Percentiles rank a stretch among this genome's conserved stretches.
Conservation (phyloP, 2,888 invertebrate species). For the Chesias legatella region DNA sequence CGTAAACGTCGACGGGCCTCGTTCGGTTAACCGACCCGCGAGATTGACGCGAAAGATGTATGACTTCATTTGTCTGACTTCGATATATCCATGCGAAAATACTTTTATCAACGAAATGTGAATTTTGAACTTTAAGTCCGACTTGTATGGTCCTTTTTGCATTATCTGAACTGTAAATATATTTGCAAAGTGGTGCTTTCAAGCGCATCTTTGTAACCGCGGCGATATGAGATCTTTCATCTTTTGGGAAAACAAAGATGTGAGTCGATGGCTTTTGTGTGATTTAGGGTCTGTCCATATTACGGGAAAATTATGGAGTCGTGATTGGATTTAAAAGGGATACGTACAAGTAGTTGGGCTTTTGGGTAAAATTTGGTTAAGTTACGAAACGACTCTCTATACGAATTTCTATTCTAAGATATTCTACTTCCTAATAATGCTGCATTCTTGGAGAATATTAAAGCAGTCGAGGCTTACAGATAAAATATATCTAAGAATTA, state of each 20-base stretch:
- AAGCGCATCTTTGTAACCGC: constrained; percentile 63
- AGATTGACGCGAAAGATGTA: constrained; percentile 67
- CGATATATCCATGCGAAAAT: constrained; percentile 62
- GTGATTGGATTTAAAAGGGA: no score
- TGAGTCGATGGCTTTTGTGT: constrained; percentile 54
- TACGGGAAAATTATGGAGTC: no score
- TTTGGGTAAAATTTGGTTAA: no score
- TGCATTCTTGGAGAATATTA: no score
- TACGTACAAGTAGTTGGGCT: no score
- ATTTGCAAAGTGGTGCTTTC: constrained; percentile 37
- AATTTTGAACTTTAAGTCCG: constrained; percentile 5
- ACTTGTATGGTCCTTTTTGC: constrained; percentile 31
- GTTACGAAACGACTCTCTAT: no score
- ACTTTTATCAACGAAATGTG: constrained; percentile 11
- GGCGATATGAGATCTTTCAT: constrained; percentile 66
- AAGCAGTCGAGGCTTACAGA: no score
- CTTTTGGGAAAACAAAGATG: constrained; percentile 72
- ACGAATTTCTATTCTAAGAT: no score
- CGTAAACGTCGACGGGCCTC: constrained; percentile 68
- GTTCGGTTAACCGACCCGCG: constrained; percentile 62
- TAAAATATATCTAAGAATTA: no score
- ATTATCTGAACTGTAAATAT: not conserved
- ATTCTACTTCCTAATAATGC: no score
- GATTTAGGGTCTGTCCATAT: constrained; percentile 53
- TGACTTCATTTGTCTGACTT: constrained; percentile 76